Percentiles rank a stretch among this genome's conserved stretches.
phyloP scores from a whole-genome alignment of 2,113 vertebrate species.

The Zapus hudsonius region DNA sequence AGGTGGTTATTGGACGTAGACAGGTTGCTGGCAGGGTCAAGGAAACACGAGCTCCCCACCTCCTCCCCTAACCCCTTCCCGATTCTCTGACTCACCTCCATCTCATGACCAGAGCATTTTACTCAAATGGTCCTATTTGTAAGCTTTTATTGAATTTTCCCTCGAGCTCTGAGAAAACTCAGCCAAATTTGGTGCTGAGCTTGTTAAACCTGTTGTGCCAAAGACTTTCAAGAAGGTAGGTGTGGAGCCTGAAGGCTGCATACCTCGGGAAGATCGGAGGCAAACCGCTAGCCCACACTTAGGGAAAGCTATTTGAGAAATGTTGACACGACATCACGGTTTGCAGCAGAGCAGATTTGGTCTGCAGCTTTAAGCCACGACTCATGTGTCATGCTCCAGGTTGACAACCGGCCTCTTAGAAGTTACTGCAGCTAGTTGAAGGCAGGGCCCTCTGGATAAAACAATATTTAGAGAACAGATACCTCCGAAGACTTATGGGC shows the following conservation, averaged over 20 bases:
- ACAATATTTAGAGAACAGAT: slow-evolving; percentile 75
- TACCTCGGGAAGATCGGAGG: background rate
- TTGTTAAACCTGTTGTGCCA: background rate
- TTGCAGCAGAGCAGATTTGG: background rate
- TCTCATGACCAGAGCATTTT: background rate
- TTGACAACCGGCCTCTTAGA: slow-evolving; percentile 19
- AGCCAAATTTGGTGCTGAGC: background rate
- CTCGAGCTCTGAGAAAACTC: background rate
- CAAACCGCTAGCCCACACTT: background rate
- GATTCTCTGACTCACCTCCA: background rate
- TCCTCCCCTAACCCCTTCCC: background rate
- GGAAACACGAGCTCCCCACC: too few species aligned
- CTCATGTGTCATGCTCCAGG: background rate
- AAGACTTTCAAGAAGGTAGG: background rate
- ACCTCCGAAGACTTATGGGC: slow-evolving; percentile 69
- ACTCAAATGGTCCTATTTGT: background rate
- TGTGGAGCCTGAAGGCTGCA: background rate
- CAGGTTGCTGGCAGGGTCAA: accelerated
- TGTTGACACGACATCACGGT: background rate
- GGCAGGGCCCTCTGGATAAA: slow-evolving; percentile 70
- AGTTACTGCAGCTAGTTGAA: slow-evolving; percentile 34
- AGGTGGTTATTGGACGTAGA: background rate
- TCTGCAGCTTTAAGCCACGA: background rate
- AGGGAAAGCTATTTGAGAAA: background rate
- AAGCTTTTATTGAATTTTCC: background rate